Conservation (phyloP, 2,797 vertebrate species). For the Anolis apletophallus region DNA sequence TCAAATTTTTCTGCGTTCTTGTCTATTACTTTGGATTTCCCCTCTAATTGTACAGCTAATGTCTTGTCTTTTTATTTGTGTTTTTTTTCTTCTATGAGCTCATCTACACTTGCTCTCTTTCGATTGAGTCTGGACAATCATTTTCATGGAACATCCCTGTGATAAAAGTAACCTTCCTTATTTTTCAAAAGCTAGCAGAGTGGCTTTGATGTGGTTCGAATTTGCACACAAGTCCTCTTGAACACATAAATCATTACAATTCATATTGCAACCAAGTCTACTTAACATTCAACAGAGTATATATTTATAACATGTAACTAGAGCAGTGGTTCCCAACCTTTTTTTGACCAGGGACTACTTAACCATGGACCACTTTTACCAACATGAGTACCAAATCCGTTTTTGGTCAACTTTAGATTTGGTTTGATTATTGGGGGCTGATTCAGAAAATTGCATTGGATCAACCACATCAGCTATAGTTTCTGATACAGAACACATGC, state of each 20-base stretch:
- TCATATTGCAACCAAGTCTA: background rate
- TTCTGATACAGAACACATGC: no score
- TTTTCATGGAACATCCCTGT: conserved; percentile 1
- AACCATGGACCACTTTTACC: no score
- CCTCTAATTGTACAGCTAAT: conserved; percentile 64
- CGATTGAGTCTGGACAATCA: conserved; percentile 34
- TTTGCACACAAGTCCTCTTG: background rate
- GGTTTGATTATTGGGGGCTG: no score
- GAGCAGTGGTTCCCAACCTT: no score
- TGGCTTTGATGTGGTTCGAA: background rate
- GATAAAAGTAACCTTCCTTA: background rate
- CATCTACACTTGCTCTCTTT: conserved; percentile 56
- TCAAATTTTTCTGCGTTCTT: conserved; percentile 81
- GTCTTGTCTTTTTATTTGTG: conserved; percentile 45
- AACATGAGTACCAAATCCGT: no score
- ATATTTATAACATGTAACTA: background rate
- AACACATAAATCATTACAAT: background rate
- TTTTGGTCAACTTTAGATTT: no score
- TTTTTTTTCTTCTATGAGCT: conserved; percentile 29
- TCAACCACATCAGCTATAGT: no score
- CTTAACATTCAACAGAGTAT: background rate
- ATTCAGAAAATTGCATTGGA: no score
- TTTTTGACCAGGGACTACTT: no score
- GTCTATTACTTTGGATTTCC: conserved; percentile 74
- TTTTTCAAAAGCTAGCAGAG: background rate